Evolutionary conservation across 1,140 invertebrate genomes (phyloP).

Genomic region (Aphidius gifuensis): DNA sequence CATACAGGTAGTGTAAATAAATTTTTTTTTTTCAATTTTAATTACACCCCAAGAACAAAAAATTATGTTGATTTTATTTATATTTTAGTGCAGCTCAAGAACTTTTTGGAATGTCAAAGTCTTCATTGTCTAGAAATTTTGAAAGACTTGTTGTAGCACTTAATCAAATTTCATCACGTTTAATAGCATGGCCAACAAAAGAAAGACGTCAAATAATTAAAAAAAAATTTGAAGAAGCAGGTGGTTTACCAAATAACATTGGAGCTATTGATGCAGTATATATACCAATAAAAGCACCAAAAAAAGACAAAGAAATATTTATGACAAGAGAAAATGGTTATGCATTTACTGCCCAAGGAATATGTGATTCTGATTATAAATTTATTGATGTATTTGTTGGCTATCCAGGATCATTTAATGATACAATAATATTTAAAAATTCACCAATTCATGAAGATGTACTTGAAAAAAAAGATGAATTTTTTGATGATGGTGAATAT

Average conservation of each 20-base stretch:
- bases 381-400: constrained; percentile 12
- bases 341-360: constrained; percentile 6
- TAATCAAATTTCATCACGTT: constrained; percentile 8
- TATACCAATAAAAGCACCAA: constrained; percentile 17
- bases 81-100: too few species aligned
- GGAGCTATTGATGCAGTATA: constrained; percentile 15
- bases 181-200: constrained; percentile 11
- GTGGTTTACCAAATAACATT: constrained; percentile 7
- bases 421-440: constrained; percentile 14
- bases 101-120: too few species aligned
- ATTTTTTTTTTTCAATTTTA: too few species aligned
- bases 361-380: not conserved
- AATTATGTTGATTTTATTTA: too few species aligned
- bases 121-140: not conserved
- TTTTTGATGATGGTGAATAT: not conserved
- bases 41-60: too few species aligned
- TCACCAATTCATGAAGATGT: constrained; percentile 7
- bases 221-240: constrained; percentile 1
- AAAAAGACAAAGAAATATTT: not conserved
- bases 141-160: constrained; percentile 9
- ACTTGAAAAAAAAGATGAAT: not conserved
- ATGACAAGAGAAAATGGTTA: constrained; percentile 1
- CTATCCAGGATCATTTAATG: constrained; percentile 9
- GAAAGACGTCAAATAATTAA: constrained; percentile 3
- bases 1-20: too few species aligned